phyloP scores from a whole-genome alignment of 2,113 vertebrate species.

The Aleadryas rufinucha region DNA sequence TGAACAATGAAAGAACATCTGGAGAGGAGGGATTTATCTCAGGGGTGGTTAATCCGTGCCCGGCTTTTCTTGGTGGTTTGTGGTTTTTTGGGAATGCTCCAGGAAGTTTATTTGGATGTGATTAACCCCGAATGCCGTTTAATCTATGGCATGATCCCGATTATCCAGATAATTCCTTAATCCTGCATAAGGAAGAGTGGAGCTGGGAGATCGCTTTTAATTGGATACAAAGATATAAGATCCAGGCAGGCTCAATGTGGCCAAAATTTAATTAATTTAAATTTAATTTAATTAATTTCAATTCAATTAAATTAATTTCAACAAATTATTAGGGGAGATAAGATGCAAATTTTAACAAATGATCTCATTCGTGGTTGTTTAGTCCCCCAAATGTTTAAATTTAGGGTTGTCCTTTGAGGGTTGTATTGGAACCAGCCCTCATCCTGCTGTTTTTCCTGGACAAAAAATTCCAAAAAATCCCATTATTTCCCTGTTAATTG shows the following conservation, averaged over 20 bases:
- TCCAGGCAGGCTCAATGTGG: no score
- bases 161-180: background rate
- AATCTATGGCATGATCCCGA: background rate
- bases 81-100: background rate
- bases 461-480: background rate
- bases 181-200: background rate
- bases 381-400: background rate
- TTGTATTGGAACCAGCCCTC: background rate
- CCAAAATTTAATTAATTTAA: no score
- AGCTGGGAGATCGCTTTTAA: background rate
- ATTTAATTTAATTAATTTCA: background rate
- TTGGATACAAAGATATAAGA: background rate
- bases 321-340: background rate
- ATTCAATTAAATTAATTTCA: background rate
- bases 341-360: background rate
- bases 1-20: background rate
- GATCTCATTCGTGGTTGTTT: background rate
- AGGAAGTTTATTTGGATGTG: background rate
- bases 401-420: no score
- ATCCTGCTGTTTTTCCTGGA: background rate
- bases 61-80: background rate
- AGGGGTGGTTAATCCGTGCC: background rate
- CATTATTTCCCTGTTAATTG: background rate
- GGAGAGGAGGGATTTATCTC: background rate
- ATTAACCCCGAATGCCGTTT: background rate